These are phyloP conservation scores for Netelia inedita DNA, from an alignment of 2,888 invertebrate genomes.

Conservation along the genomic window DNA sequence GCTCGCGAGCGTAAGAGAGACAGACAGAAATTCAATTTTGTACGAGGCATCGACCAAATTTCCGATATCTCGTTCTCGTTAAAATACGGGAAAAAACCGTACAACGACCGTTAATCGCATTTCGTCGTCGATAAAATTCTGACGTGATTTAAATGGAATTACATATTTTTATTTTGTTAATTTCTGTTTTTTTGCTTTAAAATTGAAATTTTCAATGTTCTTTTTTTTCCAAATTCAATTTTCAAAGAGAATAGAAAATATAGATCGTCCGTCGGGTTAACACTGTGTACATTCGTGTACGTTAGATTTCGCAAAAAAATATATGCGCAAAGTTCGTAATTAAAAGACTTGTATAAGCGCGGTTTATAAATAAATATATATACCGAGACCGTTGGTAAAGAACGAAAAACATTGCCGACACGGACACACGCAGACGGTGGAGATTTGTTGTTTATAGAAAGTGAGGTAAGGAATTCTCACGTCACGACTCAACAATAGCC, in stretches of 20 bases:
- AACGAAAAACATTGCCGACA: constrained; percentile 7
- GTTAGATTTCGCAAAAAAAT: not conserved
- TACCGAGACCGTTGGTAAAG: constrained; percentile 31
- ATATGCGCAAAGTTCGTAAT: constrained; percentile 47
- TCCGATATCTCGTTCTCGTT: too few relatives aligned
- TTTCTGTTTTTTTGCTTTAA: too few relatives aligned
- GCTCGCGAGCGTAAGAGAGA: too few relatives aligned
- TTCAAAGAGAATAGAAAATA: too few relatives aligned
- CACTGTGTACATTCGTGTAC: not conserved
- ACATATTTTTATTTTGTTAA: not conserved
- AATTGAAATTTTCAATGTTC: too few relatives aligned
- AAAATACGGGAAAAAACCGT: too few relatives aligned
- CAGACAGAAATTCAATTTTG: too few relatives aligned
- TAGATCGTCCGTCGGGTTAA: not conserved
- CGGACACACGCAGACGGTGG: not conserved
- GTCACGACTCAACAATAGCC: constrained; percentile 71
- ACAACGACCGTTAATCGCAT: too few relatives aligned
- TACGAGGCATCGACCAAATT: too few relatives aligned
- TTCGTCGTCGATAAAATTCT: too few relatives aligned
- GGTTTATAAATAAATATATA: constrained; percentile 43
- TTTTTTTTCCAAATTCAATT: too few relatives aligned
- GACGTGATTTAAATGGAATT: too few relatives aligned
- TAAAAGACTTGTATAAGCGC: constrained; percentile 50
- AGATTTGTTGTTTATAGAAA: constrained; percentile 65
- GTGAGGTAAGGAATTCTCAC: constrained; percentile 72